phyloP scores from a whole-genome alignment of 2,888 invertebrate species.

The Chaetoderma sp. region DNA sequence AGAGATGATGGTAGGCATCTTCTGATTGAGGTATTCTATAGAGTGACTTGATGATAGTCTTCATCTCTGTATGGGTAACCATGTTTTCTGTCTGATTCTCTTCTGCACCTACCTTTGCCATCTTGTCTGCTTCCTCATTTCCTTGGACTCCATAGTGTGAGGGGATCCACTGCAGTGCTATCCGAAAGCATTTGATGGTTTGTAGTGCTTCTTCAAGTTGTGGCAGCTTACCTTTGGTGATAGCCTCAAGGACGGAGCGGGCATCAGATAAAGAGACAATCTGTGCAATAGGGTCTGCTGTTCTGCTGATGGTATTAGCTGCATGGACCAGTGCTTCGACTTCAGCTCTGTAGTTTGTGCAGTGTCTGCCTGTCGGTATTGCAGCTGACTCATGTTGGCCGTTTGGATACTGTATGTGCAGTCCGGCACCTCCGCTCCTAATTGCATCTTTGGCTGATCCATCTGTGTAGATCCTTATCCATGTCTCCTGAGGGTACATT shows the following conservation, averaged over 20 bases:
- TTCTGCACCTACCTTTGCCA: not conserved
- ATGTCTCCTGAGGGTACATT: constrained; percentile 8
- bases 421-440: not conserved
- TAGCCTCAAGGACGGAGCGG: not conserved
- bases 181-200: too few species aligned
- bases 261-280: too few species aligned
- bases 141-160: too few species aligned
- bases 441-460: constrained; percentile 4
- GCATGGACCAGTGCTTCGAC: not conserved
- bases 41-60: not conserved
- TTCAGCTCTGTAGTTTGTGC: not conserved
- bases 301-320: too few species aligned
- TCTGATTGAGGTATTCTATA: too few species aligned
- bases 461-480: constrained; percentile 10
- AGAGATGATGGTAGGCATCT: too few species aligned
- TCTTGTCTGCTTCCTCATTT: not conserved
- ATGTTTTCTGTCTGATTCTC: not conserved
- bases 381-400: too few species aligned
- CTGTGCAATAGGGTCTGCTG: too few species aligned
- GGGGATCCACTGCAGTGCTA: too few species aligned
- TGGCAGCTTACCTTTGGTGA: not conserved
- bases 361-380: not conserved
- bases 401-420: too few species aligned
- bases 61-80: not conserved
- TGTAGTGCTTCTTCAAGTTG: not conserved